Evolutionary conservation across 2,113 vertebrate genomes (phyloP).

Genomic region (Crotalus viridis): DNA sequence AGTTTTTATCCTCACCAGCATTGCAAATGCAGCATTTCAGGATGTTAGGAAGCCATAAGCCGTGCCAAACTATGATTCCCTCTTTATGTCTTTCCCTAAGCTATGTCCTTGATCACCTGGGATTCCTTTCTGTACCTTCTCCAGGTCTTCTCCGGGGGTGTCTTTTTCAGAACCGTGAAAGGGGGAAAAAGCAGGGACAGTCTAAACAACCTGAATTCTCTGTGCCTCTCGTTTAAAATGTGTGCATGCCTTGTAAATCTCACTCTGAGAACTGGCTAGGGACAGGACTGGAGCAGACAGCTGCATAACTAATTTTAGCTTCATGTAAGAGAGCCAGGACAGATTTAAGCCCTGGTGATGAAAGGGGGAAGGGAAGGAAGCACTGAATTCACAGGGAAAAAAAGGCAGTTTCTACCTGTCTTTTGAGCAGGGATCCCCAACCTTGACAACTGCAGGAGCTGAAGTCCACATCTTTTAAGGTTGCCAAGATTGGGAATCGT

Average conservation of each 20-base stretch:
- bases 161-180: background rate
- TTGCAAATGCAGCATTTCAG: background rate
- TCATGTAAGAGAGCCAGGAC: slow-evolving; percentile 27
- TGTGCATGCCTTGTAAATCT: slow-evolving; percentile 30
- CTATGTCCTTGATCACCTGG: background rate
- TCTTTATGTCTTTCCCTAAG: background rate
- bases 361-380: background rate
- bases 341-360: slow-evolving; percentile 35
- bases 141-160: background rate
- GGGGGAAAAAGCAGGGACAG: background rate
- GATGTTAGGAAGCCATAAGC: background rate
- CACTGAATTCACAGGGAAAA: slow-evolving; percentile 27
- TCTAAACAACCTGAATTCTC: background rate
- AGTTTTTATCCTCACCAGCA: background rate
- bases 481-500: background rate
- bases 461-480: background rate
- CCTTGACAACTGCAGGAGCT: background rate
- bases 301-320: slow-evolving; percentile 52
- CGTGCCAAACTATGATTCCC: background rate
- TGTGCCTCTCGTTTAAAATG: background rate
- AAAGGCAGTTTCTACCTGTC: slow-evolving; percentile 18
- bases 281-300: slow-evolving; percentile 37
- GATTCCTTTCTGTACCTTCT: background rate
- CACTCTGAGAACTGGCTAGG: slow-evolving; percentile 37
- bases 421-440: background rate